A percentile compares a stretch with the other conserved stretches of the same genome.
These are phyloP conservation scores for Latheticus oryzae DNA, from an alignment of 2,888 invertebrate genomes.

Conservation along the genomic window DNA sequence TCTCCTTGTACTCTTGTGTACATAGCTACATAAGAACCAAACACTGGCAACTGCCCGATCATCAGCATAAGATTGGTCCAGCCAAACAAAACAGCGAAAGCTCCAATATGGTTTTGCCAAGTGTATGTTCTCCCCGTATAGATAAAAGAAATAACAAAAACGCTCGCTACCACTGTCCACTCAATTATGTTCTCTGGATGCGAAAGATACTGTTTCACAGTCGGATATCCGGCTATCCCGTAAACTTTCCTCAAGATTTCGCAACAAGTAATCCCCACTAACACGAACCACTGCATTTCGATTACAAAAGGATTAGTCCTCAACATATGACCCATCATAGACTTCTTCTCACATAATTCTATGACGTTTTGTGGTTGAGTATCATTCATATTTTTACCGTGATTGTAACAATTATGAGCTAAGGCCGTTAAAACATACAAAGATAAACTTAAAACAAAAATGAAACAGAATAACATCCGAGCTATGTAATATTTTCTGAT, in stretches of 20 bases:
- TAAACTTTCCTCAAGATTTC: conserved; percentile 85
- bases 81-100: conserved; percentile 85
- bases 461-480: conserved; percentile 80
- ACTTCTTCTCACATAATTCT: conserved; percentile 82
- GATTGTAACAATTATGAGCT: conserved; percentile 88
- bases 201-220: conserved; percentile 83
- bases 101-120: conserved; percentile 90
- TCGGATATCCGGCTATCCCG: conserved; percentile 84
- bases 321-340: conserved; percentile 80
- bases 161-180: conserved; percentile 88
- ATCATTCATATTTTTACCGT: conserved; percentile 76
- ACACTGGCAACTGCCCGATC: conserved; percentile 88
- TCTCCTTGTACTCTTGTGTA: conserved; percentile 89
- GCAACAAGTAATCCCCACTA: conserved; percentile 81
- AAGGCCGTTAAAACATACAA: conserved; percentile 84
- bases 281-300: conserved; percentile 86
- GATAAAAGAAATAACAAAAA: conserved; percentile 84
- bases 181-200: conserved; percentile 89
- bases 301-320: conserved; percentile 81
- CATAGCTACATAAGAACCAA: conserved; percentile 92
- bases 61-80: conserved; percentile 93
- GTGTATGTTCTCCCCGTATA: conserved; percentile 82
- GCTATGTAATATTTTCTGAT: conserved; percentile 89
- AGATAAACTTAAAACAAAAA: conserved; percentile 84
- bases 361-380: conserved; percentile 78